Evolutionary conservation across 1,140 invertebrate species (phyloP).

Genomic region (Medauroidea extradentata): DNA sequence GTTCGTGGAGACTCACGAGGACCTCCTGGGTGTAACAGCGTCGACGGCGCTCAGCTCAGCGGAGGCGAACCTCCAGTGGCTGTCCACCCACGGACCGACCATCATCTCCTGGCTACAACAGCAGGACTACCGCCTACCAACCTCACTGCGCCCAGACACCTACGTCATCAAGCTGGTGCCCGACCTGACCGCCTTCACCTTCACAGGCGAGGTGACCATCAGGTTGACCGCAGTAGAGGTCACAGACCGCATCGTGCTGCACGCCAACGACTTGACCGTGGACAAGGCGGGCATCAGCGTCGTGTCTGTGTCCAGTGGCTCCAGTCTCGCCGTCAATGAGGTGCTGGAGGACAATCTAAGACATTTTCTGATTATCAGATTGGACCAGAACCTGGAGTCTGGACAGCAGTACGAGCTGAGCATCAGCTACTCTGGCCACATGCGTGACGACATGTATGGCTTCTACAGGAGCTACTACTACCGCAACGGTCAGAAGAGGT

Average conservation of each 20-base stretch:
- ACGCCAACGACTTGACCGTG: slow-evolving; percentile 28
- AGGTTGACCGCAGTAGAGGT: not conserved
- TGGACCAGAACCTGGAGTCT: slow-evolving; percentile 16
- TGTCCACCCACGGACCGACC: not conserved
- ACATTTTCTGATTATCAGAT: slow-evolving; percentile 31
- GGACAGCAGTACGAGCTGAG: slow-evolving; percentile 39
- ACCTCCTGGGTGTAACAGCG: too few relatives aligned
- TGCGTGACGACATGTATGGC: slow-evolving; percentile 60
- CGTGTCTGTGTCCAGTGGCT: not conserved
- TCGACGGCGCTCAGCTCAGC: not conserved
- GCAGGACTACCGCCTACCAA: slow-evolving; percentile 4
- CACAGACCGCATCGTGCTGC: slow-evolving; percentile 20
- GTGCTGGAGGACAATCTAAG: not conserved
- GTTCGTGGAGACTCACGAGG: too few relatives aligned
- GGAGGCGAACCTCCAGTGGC: not conserved
- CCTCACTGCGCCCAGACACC: not conserved
- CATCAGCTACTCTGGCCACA: slow-evolving; percentile 49
- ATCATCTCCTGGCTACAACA: not conserved
- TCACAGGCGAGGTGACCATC: slow-evolving; percentile 16
- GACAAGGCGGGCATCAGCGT: slow-evolving; percentile 17
- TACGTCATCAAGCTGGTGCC: slow-evolving; percentile 22
- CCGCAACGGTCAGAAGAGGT: slow-evolving; percentile 39
- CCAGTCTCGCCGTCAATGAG: not conserved
- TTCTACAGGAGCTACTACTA: slow-evolving; percentile 78
- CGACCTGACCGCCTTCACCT: slow-evolving; percentile 22